Base-by-base conservation (phyloP, 2,888 invertebrate species). In the Macaria notata region DNA sequence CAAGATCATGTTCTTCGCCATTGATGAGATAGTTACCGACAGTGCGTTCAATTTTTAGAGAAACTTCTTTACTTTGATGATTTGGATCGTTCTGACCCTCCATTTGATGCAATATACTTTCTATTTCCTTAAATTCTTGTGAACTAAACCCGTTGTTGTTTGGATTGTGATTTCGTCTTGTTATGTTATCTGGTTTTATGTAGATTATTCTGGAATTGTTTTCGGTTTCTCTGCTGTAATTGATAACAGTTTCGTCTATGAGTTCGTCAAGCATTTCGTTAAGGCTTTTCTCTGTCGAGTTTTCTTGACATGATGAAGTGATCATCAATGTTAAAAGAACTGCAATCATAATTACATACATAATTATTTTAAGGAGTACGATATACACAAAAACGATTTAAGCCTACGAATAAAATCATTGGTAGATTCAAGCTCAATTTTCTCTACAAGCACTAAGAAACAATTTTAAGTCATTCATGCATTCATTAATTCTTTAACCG, bases 171-270 rank as follows among this genome's bases (percentile, higher is more conserved):
- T 19, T 42, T 6, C 38, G 44, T 54, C 31, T 9, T 9, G 33
- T 53, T 9, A 49, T n/a, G 42, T 50, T 56, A 33, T 55, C 51
- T 6, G 52, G 39, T 19, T 58, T 50, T 4, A 50, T 9, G 5
- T 55, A 62, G 38, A 59, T 50, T 8, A 65, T 56, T 47, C 50
- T 62, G 0, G 65, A 63, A 33, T 53, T 50, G 9, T 65, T 65
- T 8, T 51, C 36, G 1, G 48, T 59, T 59, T 55, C 54, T n/a
- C 42, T 42, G n/a, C 54, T 59, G 30, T 19, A 39, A 3, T 49
- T 19, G 4, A 53, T 3, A 9, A 50, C 50, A 36, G 59, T 56
- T 55, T 62, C 63, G 46, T 63, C 52, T 33, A 65, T 61, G 1
- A 65, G 53, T n/a, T 56, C 52, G 9, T 65, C 63, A 33, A 65